Percentiles rank a stretch among this genome's conserved stretches.
Evolutionary conservation across 1,140 invertebrate genomes (phyloP).

Genomic region (Stenopsyche tienmushanensis): DNA sequence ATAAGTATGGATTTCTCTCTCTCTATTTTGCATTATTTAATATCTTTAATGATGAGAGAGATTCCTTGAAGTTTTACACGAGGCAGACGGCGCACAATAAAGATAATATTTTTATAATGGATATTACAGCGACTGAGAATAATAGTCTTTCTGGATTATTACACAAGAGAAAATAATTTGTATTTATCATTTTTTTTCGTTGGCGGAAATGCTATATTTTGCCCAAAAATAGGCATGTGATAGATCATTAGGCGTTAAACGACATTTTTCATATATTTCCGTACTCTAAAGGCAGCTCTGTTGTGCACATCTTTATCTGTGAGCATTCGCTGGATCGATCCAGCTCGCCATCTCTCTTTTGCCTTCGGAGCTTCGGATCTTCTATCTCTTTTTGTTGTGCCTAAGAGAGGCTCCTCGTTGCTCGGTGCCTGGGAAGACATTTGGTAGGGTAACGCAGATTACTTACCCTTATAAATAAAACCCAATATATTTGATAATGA

Average conservation of each 20-base stretch:
- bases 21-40: no score
- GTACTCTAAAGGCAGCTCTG: neutral
- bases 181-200: no score
- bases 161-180: no score
- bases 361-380: neutral
- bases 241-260: neutral
- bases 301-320: conserved; percentile 19
- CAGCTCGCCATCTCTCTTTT: conserved; percentile 2
- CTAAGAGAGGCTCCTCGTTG: neutral
- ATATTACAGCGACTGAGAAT: no score
- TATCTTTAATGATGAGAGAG: no score
- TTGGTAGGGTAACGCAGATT: conserved; percentile 16
- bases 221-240: no score
- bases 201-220: no score
- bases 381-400: neutral
- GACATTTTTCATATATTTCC: neutral
- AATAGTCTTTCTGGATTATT: no score
- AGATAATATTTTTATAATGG: no score
- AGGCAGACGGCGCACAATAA: no score
- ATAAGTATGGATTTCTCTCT: no score
- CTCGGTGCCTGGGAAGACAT: conserved; percentile 24
- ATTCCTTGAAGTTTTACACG: no score
- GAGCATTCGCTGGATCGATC: conserved; percentile 22
- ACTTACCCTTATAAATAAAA: conserved; percentile 16
- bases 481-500: conserved; percentile 10